Evolutionary conservation across 2,797 vertebrate species (phyloP).

Genomic region (Liasis olivaceus): DNA sequence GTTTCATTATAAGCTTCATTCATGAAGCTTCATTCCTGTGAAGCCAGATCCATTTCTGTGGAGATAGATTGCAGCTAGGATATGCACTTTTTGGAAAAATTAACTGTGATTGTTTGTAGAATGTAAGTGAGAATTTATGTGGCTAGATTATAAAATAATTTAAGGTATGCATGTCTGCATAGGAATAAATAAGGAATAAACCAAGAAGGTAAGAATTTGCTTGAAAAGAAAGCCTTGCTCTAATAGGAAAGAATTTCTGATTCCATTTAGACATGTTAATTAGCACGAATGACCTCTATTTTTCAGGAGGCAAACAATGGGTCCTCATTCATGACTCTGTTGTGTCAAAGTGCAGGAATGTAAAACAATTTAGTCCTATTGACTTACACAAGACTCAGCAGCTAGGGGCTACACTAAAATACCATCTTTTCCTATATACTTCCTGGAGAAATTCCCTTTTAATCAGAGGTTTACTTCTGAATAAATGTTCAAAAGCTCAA

Average conservation of each 20-base stretch:
- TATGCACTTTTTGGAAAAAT: not conserved
- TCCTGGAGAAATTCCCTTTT: not conserved
- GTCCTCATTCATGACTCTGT: not conserved
- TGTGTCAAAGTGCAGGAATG: not conserved
- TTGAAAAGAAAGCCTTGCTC: not conserved
- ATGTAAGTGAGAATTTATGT: not conserved
- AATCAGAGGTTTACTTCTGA: not conserved
- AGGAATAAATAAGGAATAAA: not conserved
- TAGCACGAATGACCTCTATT: slow-evolving; percentile 21
- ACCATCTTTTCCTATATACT: not conserved
- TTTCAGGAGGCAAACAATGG: slow-evolving; percentile 2
- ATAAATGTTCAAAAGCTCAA: not conserved
- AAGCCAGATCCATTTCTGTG: not conserved
- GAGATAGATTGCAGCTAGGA: not conserved
- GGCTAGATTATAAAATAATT: not conserved
- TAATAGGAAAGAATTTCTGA: not conserved
- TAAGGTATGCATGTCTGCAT: not conserved
- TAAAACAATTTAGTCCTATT: not conserved
- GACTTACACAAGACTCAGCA: not conserved
- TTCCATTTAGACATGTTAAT: slow-evolving; percentile 11
- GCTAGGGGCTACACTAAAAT: not conserved
- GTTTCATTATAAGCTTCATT: not conserved
- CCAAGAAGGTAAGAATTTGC: too few relatives aligned
- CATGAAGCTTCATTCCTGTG: not conserved
- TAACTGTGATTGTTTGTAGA: not conserved